These are phyloP conservation scores for Notamacropus eugenii DNA, from an alignment of 2,797 vertebrate genomes.

Conservation along the genomic window DNA sequence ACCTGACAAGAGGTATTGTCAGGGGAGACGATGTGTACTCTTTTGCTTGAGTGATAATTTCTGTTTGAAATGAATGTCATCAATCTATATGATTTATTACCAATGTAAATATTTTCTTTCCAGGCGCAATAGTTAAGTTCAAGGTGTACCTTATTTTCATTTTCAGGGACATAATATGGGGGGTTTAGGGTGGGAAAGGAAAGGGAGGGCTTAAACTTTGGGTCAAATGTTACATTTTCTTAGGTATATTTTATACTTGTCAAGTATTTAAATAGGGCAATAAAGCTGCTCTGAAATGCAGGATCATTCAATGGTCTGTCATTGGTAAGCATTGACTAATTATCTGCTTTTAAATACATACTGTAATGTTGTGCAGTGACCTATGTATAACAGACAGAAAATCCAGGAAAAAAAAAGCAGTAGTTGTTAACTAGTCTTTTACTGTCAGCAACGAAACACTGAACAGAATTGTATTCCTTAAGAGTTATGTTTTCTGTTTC, in stretches of 20 bases:
- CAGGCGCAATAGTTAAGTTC: slow-evolving; percentile 64
- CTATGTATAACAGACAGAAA: slow-evolving; percentile 31
- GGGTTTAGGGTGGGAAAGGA: slow-evolving; percentile 69
- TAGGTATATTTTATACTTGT: slow-evolving; percentile 80
- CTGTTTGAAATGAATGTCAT: slow-evolving; percentile 61
- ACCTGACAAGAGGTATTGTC: slow-evolving; percentile 64
- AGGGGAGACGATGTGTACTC: slow-evolving; percentile 67
- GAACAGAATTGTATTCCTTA: slow-evolving; percentile 51
- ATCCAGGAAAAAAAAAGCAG: slow-evolving; percentile 38
- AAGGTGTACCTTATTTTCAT: slow-evolving; percentile 70
- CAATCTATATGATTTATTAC: slow-evolving; percentile 61
- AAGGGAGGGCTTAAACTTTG: slow-evolving; percentile 77
- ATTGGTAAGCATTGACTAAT: slow-evolving; percentile 57
- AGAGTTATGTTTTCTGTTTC: slow-evolving; percentile 57
- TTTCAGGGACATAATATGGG: slow-evolving; percentile 49
- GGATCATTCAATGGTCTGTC: slow-evolving; percentile 76
- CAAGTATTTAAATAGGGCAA: slow-evolving; percentile 76
- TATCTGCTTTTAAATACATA: slow-evolving; percentile 53
- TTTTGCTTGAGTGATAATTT: slow-evolving; percentile 67
- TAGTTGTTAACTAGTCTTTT: neutral
- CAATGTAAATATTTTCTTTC: slow-evolving; percentile 75
- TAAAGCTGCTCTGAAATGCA: slow-evolving; percentile 79
- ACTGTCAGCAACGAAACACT: neutral
- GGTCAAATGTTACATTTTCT: slow-evolving; percentile 79
- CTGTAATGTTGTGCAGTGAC: slow-evolving; percentile 55